phyloP scores from a whole-genome alignment of 2,113 vertebrate genomes.

The Ciconia maguari region DNA sequence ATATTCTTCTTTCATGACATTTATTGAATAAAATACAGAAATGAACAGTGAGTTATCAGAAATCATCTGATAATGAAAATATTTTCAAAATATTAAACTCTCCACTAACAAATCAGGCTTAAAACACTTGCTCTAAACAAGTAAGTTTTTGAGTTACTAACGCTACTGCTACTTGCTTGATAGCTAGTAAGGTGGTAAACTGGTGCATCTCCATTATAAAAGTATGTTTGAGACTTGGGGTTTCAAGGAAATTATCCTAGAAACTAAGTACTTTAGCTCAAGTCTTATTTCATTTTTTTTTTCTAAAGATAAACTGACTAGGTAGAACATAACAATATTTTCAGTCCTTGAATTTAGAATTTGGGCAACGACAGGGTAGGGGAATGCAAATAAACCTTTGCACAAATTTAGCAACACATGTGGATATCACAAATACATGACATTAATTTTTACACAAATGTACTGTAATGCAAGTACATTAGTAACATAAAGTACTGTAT shows the following conservation, averaged over 20 bases:
- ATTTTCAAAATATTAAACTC: neutral
- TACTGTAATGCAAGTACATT: neutral
- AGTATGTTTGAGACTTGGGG: neutral
- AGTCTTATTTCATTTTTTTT: neutral
- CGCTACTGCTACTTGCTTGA: neutral
- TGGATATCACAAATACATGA: neutral
- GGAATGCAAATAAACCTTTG: neutral
- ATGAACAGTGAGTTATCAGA: neutral
- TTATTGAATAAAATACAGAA: neutral
- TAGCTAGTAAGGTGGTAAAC: neutral
- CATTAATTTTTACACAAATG: neutral
- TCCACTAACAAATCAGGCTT: neutral
- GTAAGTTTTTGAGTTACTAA: neutral
- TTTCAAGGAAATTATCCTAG: neutral
- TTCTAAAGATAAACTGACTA: neutral
- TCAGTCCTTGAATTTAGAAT: neutral
- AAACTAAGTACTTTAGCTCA: neutral
- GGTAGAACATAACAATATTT: neutral
- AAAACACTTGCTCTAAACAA: neutral
- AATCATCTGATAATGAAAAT: neutral
- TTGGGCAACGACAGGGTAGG: accelerated
- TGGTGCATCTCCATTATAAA: neutral
- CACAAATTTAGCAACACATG: neutral
- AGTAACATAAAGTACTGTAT: neutral
- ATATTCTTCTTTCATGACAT: neutral